These are phyloP conservation scores for Chloroceryle inda DNA, from an alignment of 2,797 vertebrate genomes.

Conservation along the genomic window DNA sequence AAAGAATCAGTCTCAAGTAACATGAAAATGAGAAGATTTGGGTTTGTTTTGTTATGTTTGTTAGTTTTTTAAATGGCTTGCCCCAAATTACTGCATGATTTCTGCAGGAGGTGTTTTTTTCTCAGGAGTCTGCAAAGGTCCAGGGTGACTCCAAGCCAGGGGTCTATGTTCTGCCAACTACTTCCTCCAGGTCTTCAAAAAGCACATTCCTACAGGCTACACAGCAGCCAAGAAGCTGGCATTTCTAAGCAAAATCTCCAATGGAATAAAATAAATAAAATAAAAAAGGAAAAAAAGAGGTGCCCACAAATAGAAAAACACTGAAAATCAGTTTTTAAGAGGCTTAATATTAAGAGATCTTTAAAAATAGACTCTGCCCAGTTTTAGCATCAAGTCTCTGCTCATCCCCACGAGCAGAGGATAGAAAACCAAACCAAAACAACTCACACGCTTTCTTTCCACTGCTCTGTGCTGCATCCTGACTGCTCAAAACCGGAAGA, in stretches of 20 bases:
- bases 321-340: not conserved
- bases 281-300: not conserved
- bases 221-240: not conserved
- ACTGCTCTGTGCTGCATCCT: not conserved
- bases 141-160: not conserved
- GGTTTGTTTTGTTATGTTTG: too few species aligned
- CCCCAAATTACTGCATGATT: not conserved
- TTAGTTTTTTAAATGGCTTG: not conserved
- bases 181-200: not conserved
- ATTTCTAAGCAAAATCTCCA: not conserved
- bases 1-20: not conserved
- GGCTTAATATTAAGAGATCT: not conserved
- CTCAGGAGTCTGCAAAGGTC: not conserved
- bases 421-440: constrained; percentile 44
- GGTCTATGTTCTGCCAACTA: not conserved
- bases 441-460: not conserved
- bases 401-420: not conserved
- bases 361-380: not conserved
- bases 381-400: constrained; percentile 15
- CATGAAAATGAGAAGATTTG: not conserved
- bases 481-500: not conserved
- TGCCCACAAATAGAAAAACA: not conserved
- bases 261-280: too few species aligned
- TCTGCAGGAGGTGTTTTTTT: not conserved
- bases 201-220: accelerated